Percentiles rank a stretch among this genome's conserved stretches.
Evolutionary conservation across 2,113 vertebrate species (phyloP).

Genomic region (Peromyscus leucopus): DNA sequence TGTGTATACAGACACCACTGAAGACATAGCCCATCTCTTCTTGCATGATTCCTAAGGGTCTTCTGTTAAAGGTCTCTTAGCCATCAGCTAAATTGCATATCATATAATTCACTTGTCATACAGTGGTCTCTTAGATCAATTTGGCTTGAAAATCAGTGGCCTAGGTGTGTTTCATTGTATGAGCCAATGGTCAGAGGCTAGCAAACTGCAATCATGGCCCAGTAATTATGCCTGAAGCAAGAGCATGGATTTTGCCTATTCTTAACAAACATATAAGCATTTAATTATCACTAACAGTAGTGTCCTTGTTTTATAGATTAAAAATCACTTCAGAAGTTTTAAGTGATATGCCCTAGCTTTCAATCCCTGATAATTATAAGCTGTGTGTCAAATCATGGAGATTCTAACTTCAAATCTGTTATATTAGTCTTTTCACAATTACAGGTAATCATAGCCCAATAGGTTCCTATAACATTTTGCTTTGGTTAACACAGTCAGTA

Average conservation of each 20-base stretch:
- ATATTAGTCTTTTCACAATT: not conserved
- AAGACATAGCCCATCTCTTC: rapidly evolving
- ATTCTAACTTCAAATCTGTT: not conserved
- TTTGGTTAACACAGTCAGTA: not conserved
- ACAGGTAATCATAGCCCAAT: rapidly evolving
- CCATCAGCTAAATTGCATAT: rapidly evolving
- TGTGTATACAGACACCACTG: not conserved
- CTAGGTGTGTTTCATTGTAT: not conserved
- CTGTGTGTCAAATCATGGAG: not conserved
- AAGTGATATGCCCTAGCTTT: no score
- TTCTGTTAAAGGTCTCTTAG: not conserved
- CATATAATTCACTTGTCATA: not conserved
- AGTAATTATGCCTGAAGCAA: not conserved
- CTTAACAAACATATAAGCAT: not conserved
- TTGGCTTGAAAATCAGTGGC: not conserved
- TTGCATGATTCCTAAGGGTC: rapidly evolving
- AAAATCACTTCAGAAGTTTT: not conserved
- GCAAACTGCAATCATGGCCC: no score
- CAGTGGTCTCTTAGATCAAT: not conserved
- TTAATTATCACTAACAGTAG: not conserved
- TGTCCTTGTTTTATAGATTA: rapidly evolving
- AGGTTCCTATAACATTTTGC: no score
- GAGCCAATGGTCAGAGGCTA: no score
- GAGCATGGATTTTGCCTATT: not conserved
- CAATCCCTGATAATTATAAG: not conserved